Conservation (phyloP, 2,888 invertebrate species). For the Brachycybe producta region DNA sequence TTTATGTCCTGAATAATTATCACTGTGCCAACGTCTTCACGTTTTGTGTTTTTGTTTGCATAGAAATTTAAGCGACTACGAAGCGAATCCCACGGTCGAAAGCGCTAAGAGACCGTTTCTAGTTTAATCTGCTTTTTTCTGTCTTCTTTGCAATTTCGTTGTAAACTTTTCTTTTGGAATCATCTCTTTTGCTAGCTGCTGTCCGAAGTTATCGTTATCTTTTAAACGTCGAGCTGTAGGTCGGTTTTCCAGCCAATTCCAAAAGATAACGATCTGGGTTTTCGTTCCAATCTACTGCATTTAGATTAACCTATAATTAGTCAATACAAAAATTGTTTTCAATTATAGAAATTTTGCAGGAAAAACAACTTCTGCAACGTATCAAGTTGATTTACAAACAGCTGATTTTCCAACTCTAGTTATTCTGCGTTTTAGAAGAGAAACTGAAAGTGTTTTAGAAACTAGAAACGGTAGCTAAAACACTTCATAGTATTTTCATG, state of each 20-base stretch:
- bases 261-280: constrained; percentile 86
- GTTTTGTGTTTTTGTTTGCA: not conserved
- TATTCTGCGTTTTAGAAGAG: not conserved
- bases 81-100: too few species aligned
- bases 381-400: too few species aligned
- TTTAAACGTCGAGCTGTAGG: constrained; percentile 39
- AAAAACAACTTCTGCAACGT: too few species aligned
- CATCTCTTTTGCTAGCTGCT: not conserved
- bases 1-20: too few species aligned
- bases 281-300: constrained; percentile 84
- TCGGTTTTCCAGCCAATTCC: constrained; percentile 61
- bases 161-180: not conserved
- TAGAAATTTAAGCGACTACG: not conserved
- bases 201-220: constrained; percentile 3
- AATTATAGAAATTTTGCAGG: too few species aligned
- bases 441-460: too few species aligned
- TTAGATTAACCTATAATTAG: constrained; percentile 52
- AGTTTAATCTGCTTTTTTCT: too few species aligned
- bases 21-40: too few species aligned
- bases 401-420: too few species aligned
- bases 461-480: too few species aligned
- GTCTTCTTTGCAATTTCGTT: too few species aligned
- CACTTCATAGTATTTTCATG: not conserved
- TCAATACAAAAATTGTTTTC: constrained; percentile 11
- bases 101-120: too few species aligned